Evolutionary conservation across 1,140 invertebrate species (phyloP), one percentile per base, ranked within the genome.

Genomic region (Nasonia vitripennis): DNA sequence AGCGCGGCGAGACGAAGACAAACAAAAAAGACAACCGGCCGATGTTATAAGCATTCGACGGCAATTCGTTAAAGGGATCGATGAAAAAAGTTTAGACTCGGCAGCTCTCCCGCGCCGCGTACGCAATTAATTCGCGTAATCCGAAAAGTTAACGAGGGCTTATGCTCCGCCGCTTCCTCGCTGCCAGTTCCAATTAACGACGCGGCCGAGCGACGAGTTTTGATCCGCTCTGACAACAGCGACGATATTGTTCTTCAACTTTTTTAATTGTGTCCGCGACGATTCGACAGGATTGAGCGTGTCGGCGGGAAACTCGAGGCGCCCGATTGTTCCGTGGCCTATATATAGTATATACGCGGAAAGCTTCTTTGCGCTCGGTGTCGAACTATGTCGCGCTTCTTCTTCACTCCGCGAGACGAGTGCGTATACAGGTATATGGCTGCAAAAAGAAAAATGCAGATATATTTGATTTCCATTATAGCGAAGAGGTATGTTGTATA

Each of bases 171-270:
- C 51, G 23, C 27, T 27, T 45, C 23, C 17, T 83, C 51, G 45
- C 86, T 81, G 82, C 74, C 81, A 79, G 85, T 87, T 87, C 85
- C 87, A 86, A 87, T 87, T 87, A 87, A 86, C 83, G 78, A 55
- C 45, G 23, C 31, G 27, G 48, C 48, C 82, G 77, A 45, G 37
- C 74, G 81, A 73, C 83, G 84, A 86, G 78, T 86, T 86, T 84
- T 81, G 80, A 85, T 85, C 83, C 87, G 68, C 78, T 81, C 83
- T 68, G 81, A 86, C 85, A 84, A 86, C 86, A 83, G 75, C 70
- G 80, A 74, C 82, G 75, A 81, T 80, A 85, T 81, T 81, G 48
- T 85, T 85, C 78, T 62, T 85, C 10, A 75, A 85, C 67, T 85
- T 81, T 84, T 81, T 78, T 83, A 74, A 85, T 62, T 74, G 83